Evolutionary conservation across 2,888 invertebrate genomes (phyloP).

Genomic region (Mythimna impura): DNA sequence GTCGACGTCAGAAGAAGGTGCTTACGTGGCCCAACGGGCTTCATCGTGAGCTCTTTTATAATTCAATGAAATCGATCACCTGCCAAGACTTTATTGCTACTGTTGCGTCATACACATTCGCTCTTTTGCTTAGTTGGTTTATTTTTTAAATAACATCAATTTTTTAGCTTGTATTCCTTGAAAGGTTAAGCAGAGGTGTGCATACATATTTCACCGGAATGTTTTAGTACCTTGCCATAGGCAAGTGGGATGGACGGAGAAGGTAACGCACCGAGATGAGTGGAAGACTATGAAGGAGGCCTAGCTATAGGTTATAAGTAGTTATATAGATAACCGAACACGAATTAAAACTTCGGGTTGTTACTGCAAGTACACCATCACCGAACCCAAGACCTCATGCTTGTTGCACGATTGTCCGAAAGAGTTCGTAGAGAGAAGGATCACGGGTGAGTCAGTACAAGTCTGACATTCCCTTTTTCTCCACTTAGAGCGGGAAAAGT

Average conservation of each 20-base stretch:
- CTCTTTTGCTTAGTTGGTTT: not conserved
- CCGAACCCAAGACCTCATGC: not conserved
- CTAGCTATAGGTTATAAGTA: too few relatives aligned
- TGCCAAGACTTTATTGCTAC: slow-evolving; percentile 40
- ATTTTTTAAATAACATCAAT: not conserved
- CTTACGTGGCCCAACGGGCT: slow-evolving; percentile 65
- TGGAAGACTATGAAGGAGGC: too few relatives aligned
- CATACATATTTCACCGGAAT: not conserved
- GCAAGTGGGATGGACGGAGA: too few relatives aligned
- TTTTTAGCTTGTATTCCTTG: not conserved
- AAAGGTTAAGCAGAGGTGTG: not conserved
- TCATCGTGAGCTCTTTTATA: slow-evolving; percentile 58
- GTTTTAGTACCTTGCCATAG: too few relatives aligned
- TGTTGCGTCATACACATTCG: slow-evolving; percentile 2
- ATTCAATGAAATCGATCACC: slow-evolving; percentile 72
- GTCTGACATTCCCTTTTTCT: too few relatives aligned
- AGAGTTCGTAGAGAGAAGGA: too few relatives aligned
- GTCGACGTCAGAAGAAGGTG: slow-evolving; percentile 51
- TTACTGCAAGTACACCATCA: not conserved
- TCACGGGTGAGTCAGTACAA: too few relatives aligned
- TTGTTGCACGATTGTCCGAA: not conserved
- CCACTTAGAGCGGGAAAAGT: too few relatives aligned
- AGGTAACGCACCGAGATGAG: too few relatives aligned
- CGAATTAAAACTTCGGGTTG: not conserved
- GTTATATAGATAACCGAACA: too few relatives aligned